A percentile compares a stretch with the other conserved stretches of the same genome.
Evolutionary conservation across 2,113 vertebrate genomes (phyloP).

Genomic region (Cacatua alba): DNA sequence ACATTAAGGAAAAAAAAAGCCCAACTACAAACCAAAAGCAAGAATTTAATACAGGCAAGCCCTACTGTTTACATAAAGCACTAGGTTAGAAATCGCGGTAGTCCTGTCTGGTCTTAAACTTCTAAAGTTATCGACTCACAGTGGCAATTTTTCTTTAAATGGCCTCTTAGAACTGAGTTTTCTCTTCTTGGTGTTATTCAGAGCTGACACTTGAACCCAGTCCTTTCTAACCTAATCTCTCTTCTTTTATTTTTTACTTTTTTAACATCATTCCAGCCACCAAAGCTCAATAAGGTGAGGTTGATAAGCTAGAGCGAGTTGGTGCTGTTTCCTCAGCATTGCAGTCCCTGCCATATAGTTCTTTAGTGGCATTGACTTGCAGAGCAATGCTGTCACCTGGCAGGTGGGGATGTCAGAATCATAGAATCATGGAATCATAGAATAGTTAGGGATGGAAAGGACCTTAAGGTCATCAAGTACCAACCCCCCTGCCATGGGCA

Average conservation of each 20-base stretch:
- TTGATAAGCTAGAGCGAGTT: background rate
- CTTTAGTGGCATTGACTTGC: background rate
- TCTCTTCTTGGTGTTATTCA: background rate
- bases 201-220: background rate
- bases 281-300: background rate
- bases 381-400: background rate
- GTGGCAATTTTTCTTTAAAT: background rate
- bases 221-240: background rate
- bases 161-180: background rate
- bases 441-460: too few species aligned
- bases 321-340: background rate
- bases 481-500: too few species aligned
- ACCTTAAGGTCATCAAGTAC: too few species aligned
- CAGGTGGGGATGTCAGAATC: background rate
- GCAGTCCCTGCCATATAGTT: background rate
- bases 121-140: background rate
- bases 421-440: too few species aligned
- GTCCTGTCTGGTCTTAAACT: background rate
- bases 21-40: background rate
- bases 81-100: background rate
- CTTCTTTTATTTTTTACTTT: background rate
- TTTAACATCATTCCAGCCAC: background rate
- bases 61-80: background rate
- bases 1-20: background rate
- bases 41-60: background rate